Conservation (phyloP, 2,888 invertebrate genomes). For the Linyphia triangularis region DNA sequence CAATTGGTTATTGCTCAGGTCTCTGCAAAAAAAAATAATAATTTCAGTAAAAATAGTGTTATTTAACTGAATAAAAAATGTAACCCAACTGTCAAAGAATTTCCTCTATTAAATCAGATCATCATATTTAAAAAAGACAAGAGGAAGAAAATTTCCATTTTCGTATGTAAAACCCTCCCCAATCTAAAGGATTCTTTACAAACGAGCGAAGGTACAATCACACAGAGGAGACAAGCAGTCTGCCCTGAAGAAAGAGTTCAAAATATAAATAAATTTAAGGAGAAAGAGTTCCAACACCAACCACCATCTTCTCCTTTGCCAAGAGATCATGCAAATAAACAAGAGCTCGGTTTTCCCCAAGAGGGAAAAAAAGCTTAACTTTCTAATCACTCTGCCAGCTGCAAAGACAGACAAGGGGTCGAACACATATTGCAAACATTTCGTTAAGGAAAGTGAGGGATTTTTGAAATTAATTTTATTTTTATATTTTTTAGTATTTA, state of each 20-base stretch:
- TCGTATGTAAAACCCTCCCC: no score
- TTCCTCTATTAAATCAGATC: no score
- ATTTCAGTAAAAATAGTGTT: no score
- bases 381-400: slow-evolving; percentile 40
- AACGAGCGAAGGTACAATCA: no score
- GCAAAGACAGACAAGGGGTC: slow-evolving; percentile 16
- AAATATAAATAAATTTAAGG: background rate
- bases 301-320: background rate
- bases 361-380: slow-evolving; percentile 17
- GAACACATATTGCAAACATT: background rate
- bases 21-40: slow-evolving; percentile 80
- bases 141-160: no score
- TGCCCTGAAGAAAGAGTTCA: slow-evolving; percentile 11
- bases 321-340: slow-evolving; percentile 38
- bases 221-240: slow-evolving; percentile 42
- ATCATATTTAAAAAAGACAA: no score
- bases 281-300: slow-evolving; percentile 18
- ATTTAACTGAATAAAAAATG: no score
- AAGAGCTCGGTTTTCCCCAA: slow-evolving; percentile 17
- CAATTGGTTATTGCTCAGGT: slow-evolving; percentile 83
- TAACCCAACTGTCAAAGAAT: no score
- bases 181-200: no score
- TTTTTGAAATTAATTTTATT: no score
- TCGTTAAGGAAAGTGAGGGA: no score
- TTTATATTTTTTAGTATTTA: no score